Percentiles rank a stretch among this genome's conserved stretches.
Conservation (phyloP, 2,797 vertebrate genomes). For the Galagoides demidoff region DNA sequence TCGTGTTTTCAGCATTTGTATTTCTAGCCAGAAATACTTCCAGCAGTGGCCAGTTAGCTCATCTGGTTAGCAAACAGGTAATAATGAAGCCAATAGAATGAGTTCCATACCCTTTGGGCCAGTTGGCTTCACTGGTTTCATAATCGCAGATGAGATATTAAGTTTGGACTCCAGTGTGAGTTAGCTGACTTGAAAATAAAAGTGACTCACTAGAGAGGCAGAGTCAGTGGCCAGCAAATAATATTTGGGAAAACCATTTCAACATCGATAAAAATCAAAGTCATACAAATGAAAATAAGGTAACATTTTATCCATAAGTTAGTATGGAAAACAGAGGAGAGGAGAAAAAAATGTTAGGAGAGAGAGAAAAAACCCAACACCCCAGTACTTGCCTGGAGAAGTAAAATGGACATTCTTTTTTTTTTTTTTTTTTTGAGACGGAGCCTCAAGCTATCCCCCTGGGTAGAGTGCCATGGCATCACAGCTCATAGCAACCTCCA, state of each 20-base stretch:
- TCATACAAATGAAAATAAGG: slow-evolving; percentile 20
- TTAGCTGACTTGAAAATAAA: slow-evolving; percentile 53
- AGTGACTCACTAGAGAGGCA: slow-evolving; percentile 21
- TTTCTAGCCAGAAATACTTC: slow-evolving; percentile 71
- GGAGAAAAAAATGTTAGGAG: not conserved
- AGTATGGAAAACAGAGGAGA: not conserved
- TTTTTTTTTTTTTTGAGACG: too few species aligned
- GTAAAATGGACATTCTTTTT: too few species aligned
- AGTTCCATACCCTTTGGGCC: not conserved
- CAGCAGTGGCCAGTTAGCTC: slow-evolving; percentile 31
- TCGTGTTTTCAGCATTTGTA: slow-evolving; percentile 62
- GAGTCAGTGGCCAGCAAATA: not conserved
- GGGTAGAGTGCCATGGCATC: too few species aligned
- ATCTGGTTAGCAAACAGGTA: slow-evolving; percentile 65
- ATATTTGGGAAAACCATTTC: slow-evolving; percentile 47
- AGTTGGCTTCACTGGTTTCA: slow-evolving; percentile 15
- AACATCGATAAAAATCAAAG: slow-evolving; percentile 24
- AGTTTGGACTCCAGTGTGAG: not conserved
- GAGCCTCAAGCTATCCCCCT: too few species aligned
- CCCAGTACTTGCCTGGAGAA: not conserved
- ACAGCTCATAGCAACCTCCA: too few species aligned
- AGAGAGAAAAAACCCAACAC: not conserved
- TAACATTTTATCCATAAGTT: slow-evolving; percentile 2
- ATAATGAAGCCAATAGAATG: slow-evolving; percentile 48
- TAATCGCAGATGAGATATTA: not conserved